A percentile compares a stretch with the other conserved stretches of the same genome.
These are phyloP conservation scores for Trisateles emortualis DNA, from an alignment of 2,888 invertebrate species.

Conservation along the genomic window DNA sequence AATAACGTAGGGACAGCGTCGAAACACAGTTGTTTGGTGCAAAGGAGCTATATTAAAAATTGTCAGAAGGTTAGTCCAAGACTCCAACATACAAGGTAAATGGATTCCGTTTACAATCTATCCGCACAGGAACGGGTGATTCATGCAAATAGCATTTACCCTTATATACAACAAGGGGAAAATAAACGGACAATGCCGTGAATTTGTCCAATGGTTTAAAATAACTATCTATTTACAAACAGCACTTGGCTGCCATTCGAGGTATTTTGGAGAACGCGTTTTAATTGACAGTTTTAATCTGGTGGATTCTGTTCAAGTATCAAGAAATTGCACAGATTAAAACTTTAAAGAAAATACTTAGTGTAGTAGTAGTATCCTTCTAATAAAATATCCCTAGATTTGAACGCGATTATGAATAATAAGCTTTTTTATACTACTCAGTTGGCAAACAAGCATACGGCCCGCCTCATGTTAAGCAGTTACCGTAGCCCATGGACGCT, in stretches of 20 bases:
- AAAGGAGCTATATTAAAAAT: slow-evolving; percentile 43
- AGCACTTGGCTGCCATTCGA: slow-evolving; percentile 44
- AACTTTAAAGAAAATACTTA: slow-evolving; percentile 6
- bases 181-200: slow-evolving; percentile 49
- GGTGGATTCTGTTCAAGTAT: slow-evolving; percentile 24
- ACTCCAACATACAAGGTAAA: slow-evolving; percentile 40
- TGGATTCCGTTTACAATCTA: slow-evolving; percentile 29
- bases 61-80: not conserved
- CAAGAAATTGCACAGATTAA: slow-evolving; percentile 20
- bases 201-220: slow-evolving; percentile 51
- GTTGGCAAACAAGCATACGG: too few relatives aligned
- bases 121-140: slow-evolving; percentile 41
- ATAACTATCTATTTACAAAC: slow-evolving; percentile 55
- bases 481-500: too few relatives aligned
- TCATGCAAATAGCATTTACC: slow-evolving; percentile 54
- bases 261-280: slow-evolving; percentile 41
- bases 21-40: slow-evolving; percentile 20
- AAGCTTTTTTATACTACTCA: too few relatives aligned
- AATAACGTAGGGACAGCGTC: slow-evolving; percentile 25
- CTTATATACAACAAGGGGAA: slow-evolving; percentile 43
- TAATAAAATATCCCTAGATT: too few relatives aligned
- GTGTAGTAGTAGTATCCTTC: too few relatives aligned
- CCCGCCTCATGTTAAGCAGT: too few relatives aligned
- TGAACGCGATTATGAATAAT: too few relatives aligned
- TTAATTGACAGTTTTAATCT: slow-evolving; percentile 38